Percentiles rank a stretch among this genome's conserved stretches.
Evolutionary conservation across 2,888 invertebrate species (phyloP).

Genomic region (Volucella inanis): DNA sequence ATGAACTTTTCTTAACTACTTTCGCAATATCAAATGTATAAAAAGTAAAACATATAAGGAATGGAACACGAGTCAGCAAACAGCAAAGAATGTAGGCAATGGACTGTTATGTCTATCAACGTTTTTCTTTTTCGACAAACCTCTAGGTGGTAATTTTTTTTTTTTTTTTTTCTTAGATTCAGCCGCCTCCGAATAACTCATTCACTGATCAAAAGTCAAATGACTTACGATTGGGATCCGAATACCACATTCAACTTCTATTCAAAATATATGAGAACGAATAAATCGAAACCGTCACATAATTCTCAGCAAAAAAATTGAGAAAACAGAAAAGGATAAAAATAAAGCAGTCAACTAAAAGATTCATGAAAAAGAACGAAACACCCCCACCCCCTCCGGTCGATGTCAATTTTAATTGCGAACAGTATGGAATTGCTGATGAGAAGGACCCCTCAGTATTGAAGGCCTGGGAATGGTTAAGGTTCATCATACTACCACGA

Average conservation of each 20-base stretch:
- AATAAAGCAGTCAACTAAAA: not conserved
- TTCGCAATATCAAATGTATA: too few species aligned
- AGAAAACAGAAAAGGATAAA: constrained; percentile 21
- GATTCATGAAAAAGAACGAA: constrained; percentile 5
- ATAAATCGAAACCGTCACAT: constrained; percentile 40
- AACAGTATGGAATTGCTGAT: constrained; percentile 71
- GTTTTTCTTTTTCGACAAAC: too few species aligned
- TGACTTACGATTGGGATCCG: constrained; percentile 6
- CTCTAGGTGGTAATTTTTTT: too few species aligned
- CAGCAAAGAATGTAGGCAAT: too few species aligned
- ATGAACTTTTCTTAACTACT: too few species aligned
- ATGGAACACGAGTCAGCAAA: too few species aligned
- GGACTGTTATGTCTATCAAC: too few species aligned
- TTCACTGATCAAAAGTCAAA: constrained; percentile 45
- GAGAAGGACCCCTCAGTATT: constrained; percentile 47
- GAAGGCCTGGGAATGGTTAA: constrained; percentile 48
- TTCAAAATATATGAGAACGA: constrained; percentile 61
- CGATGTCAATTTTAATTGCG: constrained; percentile 57
- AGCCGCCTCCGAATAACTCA: constrained; percentile 6
- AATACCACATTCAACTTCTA: constrained; percentile 11
- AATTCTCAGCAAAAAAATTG: not conserved
- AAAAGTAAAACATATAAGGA: too few species aligned
- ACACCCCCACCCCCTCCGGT: constrained; percentile 1
- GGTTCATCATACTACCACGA: constrained; percentile 59
- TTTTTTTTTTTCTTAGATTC: too few species aligned